Base-by-base conservation (phyloP, 2,888 invertebrate species). In the Pachydiplax longipennis region DNA sequence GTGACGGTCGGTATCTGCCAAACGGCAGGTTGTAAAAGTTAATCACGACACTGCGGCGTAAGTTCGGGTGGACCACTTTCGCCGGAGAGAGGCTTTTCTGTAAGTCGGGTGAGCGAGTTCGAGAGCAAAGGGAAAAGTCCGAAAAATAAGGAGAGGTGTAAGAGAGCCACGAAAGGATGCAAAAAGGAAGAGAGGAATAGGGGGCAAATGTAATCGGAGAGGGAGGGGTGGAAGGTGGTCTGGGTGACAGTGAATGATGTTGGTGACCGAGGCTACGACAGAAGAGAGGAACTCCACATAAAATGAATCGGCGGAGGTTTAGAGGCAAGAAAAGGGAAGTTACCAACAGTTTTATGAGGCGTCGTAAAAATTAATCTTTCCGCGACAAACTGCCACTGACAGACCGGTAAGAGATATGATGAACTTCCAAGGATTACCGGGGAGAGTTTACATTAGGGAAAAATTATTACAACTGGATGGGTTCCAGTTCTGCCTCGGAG, bases 1-100 rank as follows among this genome's bases (percentile, higher is more conserved):
- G 87, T 65, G 37, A 61, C 87, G 87, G 65, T 40, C 37, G 53
- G 87, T 61, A 87, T 87, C 61, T 87, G 65, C 65, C 87, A 37
- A 87, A 40, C 83, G 58, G 83, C 87, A 87, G 65, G 87, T 87
- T 40, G 87, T 87, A 87, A 48, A 87, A 87, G 87, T 61, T 61
- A 87, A 87, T 61, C 87, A 87, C 61, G 87, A 87, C 87, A 87
- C 87, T 25, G 53, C 35, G 37, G 10, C 31, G n/a, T 18, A 37
- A 15, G 53, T 31, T 65, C 61, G 31, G 87, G 37, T 61, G 87
- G 87, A 87, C 87, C 87, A 87, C 87, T 87, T 87, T 87, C 87
- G 87, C 87, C 87, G 37, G 73, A 73, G 73, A 73, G 73, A 31
- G 73, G 73, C 73, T 8, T 73, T 65, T 65, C 65, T 65, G 65